Base-by-base conservation (phyloP, 2,888 invertebrate genomes). In the Zygogramma bicolorata region DNA sequence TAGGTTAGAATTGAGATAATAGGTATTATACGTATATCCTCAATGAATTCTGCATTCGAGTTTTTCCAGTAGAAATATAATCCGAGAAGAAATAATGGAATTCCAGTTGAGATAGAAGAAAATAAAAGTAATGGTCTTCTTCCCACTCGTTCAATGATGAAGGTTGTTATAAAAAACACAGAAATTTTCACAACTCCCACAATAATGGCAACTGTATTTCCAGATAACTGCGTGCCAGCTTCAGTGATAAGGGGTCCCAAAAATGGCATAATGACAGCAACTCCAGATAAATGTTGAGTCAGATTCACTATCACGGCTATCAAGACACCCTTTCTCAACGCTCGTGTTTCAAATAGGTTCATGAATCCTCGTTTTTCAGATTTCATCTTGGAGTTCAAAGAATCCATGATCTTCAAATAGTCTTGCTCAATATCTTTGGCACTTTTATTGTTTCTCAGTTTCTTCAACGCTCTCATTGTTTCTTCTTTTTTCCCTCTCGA, bases 221-320 rank as follows among this genome's bases (percentile, higher is more conserved):
- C 88, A 75, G 89, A 81, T 72, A 94, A 86, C n/a, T 90, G 85
- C 70, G 18, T 34, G 25, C 93, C 93, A 13, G 94, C 92, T 1
- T 91, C 92, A 42, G 88, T 79, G 85, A 95, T 93, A 80, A 95
- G 94, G 61, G 89, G 88, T 73, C 90, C 90, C 0, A 93, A 91
- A 84, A 93, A 94, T 86, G 94, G 93, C 79, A 94, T 92, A 75
- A 94, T 92, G 0, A 93, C 93, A 86, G 93, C 93, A 77, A 94
- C 90, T 71, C 94, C 94, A 68, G 93, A 92, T 82, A 93, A 90
- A 85, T 94, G 94, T 81, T 94, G 94, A 86, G 94, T 93, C 82
- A 94, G 91, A 93, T 96, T 94, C 75, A 94, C 90, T 31, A 93
- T 90, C 38, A 94, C 88, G 3, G 92, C 91, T 68, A 93, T 92